Conservation (phyloP, 1,140 invertebrate species). For the Dermatophagoides farinae region DNA sequence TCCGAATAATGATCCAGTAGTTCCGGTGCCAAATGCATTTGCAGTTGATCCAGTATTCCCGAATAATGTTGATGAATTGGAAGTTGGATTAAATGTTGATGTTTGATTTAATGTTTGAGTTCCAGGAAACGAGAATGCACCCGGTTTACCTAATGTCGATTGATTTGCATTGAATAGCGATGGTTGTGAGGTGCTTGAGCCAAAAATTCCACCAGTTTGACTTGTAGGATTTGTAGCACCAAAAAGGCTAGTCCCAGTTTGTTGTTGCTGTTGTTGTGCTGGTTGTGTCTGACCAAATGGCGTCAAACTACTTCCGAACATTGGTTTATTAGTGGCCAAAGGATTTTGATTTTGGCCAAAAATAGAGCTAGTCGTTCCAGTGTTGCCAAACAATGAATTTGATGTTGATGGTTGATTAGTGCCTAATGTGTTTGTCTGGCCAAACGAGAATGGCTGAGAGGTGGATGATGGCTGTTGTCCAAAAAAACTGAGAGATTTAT, state of each 20-base stretch:
- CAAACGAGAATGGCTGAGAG: background rate
- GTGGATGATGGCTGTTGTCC: background rate
- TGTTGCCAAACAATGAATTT: constrained; percentile 21
- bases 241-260: constrained; percentile 29
- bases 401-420: background rate
- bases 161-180: constrained; percentile 23
- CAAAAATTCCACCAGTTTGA: constrained; percentile 21
- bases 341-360: constrained; percentile 13
- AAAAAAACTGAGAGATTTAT: background rate
- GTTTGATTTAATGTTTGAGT: background rate
- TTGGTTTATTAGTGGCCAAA: constrained; percentile 16
- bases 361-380: constrained; percentile 20
- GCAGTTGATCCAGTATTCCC: background rate
- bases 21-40: background rate
- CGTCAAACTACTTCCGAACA: constrained; percentile 3
- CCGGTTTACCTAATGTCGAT: constrained; percentile 10
- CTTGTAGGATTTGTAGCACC: constrained; percentile 27
- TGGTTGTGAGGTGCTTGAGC: constrained; percentile 20
- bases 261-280: constrained; percentile 20
- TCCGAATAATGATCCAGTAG: background rate
- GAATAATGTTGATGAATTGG: constrained; percentile 2
- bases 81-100: background rate
- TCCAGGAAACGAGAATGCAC: background rate
- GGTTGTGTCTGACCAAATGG: constrained; percentile 20
- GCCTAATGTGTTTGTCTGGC: constrained; percentile 1